A percentile compares a stretch with the other conserved stretches of the same genome.
phyloP scores from a whole-genome alignment of 2,113 vertebrate species.

The Hypocryptadius cinnamomeus region DNA sequence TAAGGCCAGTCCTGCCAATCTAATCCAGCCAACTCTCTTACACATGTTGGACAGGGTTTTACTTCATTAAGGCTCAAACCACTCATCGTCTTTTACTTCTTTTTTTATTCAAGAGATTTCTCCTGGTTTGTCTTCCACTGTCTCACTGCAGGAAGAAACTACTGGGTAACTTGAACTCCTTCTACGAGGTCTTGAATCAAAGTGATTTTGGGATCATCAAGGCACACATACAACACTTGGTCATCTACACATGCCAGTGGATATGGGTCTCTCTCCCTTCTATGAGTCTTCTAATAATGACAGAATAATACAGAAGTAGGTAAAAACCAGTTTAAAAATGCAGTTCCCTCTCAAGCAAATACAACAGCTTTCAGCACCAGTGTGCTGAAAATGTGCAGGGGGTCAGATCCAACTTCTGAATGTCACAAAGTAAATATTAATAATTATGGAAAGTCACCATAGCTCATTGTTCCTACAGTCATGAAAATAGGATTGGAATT shows the following conservation, averaged over 20 bases:
- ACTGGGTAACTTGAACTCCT: neutral
- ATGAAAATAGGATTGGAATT: neutral
- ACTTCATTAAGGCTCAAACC: neutral
- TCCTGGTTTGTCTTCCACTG: neutral
- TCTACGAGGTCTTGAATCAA: neutral
- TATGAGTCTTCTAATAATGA: neutral
- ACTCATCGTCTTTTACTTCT: neutral
- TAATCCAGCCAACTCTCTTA: neutral
- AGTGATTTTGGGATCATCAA: neutral
- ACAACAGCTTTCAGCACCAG: neutral
- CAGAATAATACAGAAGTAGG: neutral
- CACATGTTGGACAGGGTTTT: neutral
- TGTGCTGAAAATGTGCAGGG: neutral
- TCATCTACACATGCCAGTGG: fast-evolving
- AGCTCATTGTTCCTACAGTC: neutral
- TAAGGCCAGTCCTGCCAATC: neutral
- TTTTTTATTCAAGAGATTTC: neutral
- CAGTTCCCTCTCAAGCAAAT: neutral
- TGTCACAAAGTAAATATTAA: neutral
- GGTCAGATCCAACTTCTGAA: neutral
- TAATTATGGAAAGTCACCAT: neutral
- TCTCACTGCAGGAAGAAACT: neutral
- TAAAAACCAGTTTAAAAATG: neutral
- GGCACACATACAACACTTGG: neutral
- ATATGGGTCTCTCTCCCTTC: neutral